Evolutionary conservation across 2,797 vertebrate genomes (phyloP).

Genomic region (Steatocranus sp.): DNA sequence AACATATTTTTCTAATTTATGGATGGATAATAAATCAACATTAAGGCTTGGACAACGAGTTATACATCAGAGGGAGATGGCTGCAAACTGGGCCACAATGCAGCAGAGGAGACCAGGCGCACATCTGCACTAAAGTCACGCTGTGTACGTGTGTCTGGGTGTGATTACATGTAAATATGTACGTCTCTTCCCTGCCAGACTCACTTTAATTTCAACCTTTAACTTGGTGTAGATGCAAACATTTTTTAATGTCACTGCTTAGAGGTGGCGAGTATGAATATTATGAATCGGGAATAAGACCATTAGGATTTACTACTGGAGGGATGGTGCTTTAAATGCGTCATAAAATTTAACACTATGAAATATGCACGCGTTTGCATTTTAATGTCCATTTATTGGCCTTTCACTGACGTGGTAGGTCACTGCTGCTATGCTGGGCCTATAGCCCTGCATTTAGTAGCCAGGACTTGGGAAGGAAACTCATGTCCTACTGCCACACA

Average conservation of each 20-base stretch:
- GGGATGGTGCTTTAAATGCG: constrained; percentile 78
- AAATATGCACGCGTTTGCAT: constrained; percentile 81
- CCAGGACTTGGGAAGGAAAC: neutral
- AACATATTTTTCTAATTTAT: constrained; percentile 99
- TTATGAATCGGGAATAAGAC: constrained; percentile 72
- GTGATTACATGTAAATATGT: constrained; percentile 32
- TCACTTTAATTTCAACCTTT: constrained; percentile 62
- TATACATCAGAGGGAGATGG: constrained; percentile 98
- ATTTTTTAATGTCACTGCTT: constrained; percentile 73
- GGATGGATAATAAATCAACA: constrained; percentile 99
- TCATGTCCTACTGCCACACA: neutral
- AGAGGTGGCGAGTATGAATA: constrained; percentile 73
- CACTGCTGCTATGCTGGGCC: constrained; percentile 53
- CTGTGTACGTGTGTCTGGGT: constrained; percentile 15
- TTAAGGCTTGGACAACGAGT: constrained; percentile 99
- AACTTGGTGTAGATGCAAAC: constrained; percentile 72
- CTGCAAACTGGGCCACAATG: constrained; percentile 90
- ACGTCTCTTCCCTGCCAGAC: constrained; percentile 44
- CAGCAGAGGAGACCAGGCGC: constrained; percentile 77
- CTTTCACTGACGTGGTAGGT: constrained; percentile 77
- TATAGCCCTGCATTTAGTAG: constrained; percentile 10
- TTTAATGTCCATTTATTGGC: constrained; percentile 79
- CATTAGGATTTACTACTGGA: constrained; percentile 81
- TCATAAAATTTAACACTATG: constrained; percentile 83
- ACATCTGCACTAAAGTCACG: constrained; percentile 70